Evolutionary conservation across 2,888 invertebrate genomes (phyloP).

Genomic region (Athalia circularis): DNA sequence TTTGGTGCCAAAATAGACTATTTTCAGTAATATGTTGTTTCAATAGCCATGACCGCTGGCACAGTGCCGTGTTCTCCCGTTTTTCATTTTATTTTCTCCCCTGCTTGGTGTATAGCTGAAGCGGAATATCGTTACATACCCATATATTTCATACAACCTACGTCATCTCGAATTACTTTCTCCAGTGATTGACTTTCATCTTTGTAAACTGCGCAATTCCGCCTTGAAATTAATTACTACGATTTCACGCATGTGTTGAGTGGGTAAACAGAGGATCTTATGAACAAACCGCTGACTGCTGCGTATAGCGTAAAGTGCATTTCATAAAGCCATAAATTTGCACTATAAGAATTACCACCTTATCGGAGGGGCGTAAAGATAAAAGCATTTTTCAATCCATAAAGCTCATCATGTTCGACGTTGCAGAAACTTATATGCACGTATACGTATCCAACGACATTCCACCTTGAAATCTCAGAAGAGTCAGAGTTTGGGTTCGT

Average conservation of each 20-base stretch:
- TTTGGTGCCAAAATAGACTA: neutral
- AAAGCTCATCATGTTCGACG: slow-evolving; percentile 3
- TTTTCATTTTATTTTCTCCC: neutral
- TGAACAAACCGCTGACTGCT: neutral
- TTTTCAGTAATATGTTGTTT: neutral
- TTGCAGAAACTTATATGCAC: neutral
- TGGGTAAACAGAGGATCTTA: neutral
- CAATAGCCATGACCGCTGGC: neutral
- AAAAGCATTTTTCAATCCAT: neutral
- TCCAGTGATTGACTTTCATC: neutral
- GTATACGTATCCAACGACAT: neutral
- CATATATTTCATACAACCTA: too few relatives aligned
- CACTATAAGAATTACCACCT: neutral
- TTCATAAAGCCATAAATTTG: neutral
- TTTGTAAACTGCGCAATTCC: neutral
- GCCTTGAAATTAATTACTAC: neutral
- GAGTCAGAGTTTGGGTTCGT: neutral
- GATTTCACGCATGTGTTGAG: neutral
- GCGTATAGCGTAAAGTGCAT: neutral
- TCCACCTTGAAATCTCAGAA: neutral
- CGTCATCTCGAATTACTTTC: too few relatives aligned
- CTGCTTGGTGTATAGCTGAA: too few relatives aligned
- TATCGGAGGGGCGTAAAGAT: neutral
- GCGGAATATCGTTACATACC: too few relatives aligned
- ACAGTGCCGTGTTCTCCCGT: slow-evolving; percentile 5